A percentile compares a stretch with the other conserved stretches of the same genome.
Evolutionary conservation across 2,888 invertebrate genomes (phyloP).

Genomic region (Cantharis flavilabris): DNA sequence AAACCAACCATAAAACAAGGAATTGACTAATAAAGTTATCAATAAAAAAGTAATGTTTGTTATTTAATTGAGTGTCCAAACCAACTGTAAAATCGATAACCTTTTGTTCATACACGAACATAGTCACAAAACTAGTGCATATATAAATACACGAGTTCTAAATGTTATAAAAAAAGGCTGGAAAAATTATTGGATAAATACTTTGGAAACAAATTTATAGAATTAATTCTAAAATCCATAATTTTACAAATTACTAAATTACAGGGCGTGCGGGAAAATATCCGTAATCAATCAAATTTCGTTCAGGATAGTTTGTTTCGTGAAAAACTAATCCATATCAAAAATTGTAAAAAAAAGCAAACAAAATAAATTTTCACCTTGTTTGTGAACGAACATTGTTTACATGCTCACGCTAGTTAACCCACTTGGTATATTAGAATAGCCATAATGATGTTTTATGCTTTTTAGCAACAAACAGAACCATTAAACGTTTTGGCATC

Average conservation of each 20-base stretch:
- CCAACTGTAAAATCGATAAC: neutral
- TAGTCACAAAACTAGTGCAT: neutral
- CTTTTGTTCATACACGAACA: neutral
- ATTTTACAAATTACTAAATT: neutral
- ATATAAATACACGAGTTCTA: neutral
- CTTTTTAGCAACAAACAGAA: neutral
- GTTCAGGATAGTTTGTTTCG: neutral
- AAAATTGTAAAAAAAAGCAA: neutral
- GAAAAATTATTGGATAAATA: neutral
- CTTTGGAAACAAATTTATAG: neutral
- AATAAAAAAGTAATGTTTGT: neutral
- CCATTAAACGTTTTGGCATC: neutral
- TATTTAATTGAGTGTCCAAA: neutral
- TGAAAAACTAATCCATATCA: neutral
- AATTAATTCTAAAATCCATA: neutral
- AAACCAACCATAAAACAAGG: neutral
- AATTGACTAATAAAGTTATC: neutral
- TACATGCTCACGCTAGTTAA: neutral
- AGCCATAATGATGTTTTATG: neutral
- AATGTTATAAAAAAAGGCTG: neutral
- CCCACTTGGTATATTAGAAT: neutral
- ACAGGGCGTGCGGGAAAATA: neutral
- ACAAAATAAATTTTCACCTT: neutral
- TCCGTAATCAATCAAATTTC: neutral
- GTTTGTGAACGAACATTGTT: neutral